Evolutionary conservation across 2,113 vertebrate genomes (phyloP).

Genomic region (Rostratula benghalensis): DNA sequence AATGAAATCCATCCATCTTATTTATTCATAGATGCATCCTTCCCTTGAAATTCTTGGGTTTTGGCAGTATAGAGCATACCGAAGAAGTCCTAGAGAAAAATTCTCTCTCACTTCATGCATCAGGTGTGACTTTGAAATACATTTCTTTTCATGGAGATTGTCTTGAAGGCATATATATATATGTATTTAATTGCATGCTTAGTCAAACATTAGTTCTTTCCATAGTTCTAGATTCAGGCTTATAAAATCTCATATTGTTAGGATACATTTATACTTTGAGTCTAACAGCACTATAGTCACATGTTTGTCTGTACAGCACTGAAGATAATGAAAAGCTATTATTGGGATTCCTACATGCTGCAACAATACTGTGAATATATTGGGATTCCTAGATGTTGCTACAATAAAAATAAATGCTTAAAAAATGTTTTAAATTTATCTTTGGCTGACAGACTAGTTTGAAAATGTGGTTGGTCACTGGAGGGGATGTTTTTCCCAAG

Average conservation of each 20-base stretch:
- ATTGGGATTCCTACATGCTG: background rate
- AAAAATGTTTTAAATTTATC: background rate
- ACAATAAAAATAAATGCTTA: background rate
- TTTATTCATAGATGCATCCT: background rate
- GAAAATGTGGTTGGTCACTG: slow-evolving; percentile 7
- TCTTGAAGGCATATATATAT: background rate
- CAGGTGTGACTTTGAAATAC: background rate
- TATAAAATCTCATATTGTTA: background rate
- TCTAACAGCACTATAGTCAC: background rate
- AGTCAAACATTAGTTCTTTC: background rate
- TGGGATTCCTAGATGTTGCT: background rate
- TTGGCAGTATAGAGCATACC: background rate
- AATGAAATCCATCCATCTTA: background rate
- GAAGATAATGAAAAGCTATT: slow-evolving; percentile 17
- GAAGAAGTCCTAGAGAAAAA: background rate
- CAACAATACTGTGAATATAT: background rate
- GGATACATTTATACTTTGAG: background rate
- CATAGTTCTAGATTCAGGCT: background rate
- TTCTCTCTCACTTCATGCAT: background rate
- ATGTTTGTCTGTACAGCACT: background rate
- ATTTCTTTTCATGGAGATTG: background rate
- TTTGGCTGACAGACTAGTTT: slow-evolving; percentile 5
- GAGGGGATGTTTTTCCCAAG: slow-evolving; percentile 31
- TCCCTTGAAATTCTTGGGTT: background rate
- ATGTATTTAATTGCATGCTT: background rate